Evolutionary conservation across 2,797 vertebrate species (phyloP), one percentile per base, ranked within the genome.

Genomic region (Eupleurogrammus muticus): DNA sequence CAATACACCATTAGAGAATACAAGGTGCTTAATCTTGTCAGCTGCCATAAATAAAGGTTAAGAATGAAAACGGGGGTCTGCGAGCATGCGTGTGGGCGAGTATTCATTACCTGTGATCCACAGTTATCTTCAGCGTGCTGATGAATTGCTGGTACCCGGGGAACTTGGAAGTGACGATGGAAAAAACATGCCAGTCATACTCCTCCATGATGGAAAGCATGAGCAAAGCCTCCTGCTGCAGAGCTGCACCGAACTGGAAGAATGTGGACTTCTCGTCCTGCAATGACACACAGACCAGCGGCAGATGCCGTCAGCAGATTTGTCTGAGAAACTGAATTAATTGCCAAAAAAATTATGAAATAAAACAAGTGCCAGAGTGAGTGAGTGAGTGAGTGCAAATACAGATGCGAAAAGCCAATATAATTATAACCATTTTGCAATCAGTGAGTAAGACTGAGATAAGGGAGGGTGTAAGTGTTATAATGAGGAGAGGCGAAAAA

Each of bases 201-300:
- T 99, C 98, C 91, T 98, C 97, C 98, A 99, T 99, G 88, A 99
- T 97, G 80, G 96, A 91, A 64, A 99, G 84, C 97, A 99, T 99
- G 86, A 98, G 95, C 0, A 95, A 95, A 55, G 97, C 97, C 87
- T 99, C 97, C 84, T 99, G 98, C 86, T 98, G 97, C 85, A 99
- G 96, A 35, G 98, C 98, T 0, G 98, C 98, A 13, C 98, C 97
- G 61, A 99, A 99, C 81, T 99, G 98, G 94, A 99, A 99, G 93
- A 99, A 99, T 0, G 96, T 97, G 48, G 98, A 99, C 85, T 95
- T 96, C 65, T 94, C 94, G 87, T 99, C 98, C 98, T 99, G 90
- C 23, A 94, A 80, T 5, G 40, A 80, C 69, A 87, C 54, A 79
- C 46, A 69, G 28, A 20, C 53, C 57, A 7, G 60, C 72, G 79